These are phyloP conservation scores for Reticulitermes speratus DNA, from an alignment of 1,140 invertebrate genomes.

Conservation along the genomic window DNA sequence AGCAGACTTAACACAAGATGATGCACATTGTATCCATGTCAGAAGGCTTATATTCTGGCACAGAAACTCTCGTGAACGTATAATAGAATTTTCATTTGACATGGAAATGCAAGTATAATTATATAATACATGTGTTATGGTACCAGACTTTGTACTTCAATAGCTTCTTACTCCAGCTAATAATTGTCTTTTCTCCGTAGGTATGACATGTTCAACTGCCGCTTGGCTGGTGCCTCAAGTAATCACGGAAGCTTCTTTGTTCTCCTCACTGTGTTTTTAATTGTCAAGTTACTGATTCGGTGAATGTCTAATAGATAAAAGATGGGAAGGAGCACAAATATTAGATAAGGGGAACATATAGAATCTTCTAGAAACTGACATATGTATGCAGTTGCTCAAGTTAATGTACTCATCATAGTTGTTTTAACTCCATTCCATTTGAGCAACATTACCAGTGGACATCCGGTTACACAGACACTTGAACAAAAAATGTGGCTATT, in stretches of 20 bases:
- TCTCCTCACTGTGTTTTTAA: slow-evolving; percentile 34
- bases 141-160: too few relatives aligned
- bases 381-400: background rate
- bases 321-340: background rate
- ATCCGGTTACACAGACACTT: too few relatives aligned
- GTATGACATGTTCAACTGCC: slow-evolving; percentile 88
- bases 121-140: too few relatives aligned
- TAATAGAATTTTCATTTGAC: too few relatives aligned
- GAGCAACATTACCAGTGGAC: too few relatives aligned
- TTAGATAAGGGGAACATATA: background rate
- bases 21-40: too few relatives aligned
- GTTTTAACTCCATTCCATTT: too few relatives aligned
- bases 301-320: background rate
- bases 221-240: slow-evolving; percentile 76
- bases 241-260: slow-evolving; percentile 55
- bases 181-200: slow-evolving; percentile 45
- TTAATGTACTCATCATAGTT: background rate
- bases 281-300: background rate
- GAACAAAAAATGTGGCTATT: background rate
- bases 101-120: too few relatives aligned
- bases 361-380: background rate
- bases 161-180: too few relatives aligned
- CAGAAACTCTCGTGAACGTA: too few relatives aligned
- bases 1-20: too few relatives aligned
- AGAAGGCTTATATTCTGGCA: too few relatives aligned